Percentiles rank a stretch among this genome's conserved stretches.
These are phyloP conservation scores for Anseranas semipalmata DNA, from an alignment of 2,113 vertebrate species.

Conservation along the genomic window DNA sequence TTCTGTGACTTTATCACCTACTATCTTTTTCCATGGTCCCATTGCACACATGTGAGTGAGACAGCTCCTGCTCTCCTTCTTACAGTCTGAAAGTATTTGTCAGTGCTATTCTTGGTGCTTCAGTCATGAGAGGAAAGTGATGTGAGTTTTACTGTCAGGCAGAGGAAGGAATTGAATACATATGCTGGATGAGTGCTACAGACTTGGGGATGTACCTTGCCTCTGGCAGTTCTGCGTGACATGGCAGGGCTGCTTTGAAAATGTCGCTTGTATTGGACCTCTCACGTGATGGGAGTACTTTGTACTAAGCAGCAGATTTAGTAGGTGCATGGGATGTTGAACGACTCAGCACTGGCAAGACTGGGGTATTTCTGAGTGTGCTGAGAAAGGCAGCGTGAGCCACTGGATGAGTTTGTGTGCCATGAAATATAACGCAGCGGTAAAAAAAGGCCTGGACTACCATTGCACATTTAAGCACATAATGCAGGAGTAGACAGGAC, in stretches of 20 bases:
- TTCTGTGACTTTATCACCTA: neutral
- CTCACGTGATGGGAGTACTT: neutral
- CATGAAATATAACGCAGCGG: neutral
- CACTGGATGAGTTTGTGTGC: neutral
- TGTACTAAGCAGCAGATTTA: neutral
- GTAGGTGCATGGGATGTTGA: neutral
- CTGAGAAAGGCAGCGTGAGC: neutral
- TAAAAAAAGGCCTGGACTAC: neutral
- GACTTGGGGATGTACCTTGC: neutral
- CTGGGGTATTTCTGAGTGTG: neutral
- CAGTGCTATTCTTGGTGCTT: slow-evolving; percentile 11
- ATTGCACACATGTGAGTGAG: neutral
- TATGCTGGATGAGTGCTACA: slow-evolving; percentile 9
- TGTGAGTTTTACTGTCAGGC: slow-evolving; percentile 32
- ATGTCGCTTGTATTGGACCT: neutral
- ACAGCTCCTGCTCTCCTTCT: neutral
- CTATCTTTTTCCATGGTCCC: neutral
- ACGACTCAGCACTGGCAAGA: neutral
- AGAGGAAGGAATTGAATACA: neutral
- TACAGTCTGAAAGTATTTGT: slow-evolving; percentile 46
- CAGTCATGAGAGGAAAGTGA: slow-evolving; percentile 12
- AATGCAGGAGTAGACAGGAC: neutral
- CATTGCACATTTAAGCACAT: neutral
- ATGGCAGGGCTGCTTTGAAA: slow-evolving; percentile 11
- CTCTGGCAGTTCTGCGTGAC: slow-evolving; percentile 14